phyloP scores from a whole-genome alignment of 1,140 invertebrate species.

The Conus ventricosus region DNA sequence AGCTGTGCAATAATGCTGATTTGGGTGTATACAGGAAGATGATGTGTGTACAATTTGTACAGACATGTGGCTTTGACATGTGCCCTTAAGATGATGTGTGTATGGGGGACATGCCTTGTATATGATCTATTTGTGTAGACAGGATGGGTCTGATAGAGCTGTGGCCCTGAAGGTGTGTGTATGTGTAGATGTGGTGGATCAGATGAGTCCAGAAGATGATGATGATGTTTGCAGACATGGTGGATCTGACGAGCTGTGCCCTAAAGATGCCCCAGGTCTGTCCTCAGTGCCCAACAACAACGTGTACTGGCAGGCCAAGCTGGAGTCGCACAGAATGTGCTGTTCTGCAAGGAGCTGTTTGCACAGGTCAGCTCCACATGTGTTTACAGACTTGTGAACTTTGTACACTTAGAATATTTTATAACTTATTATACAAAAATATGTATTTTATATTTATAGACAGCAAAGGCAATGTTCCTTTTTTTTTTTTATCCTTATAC shows the following conservation, averaged over 20 bases:
- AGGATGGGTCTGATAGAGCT: background rate
- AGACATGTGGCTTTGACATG: too few relatives aligned
- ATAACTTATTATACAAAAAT: too few relatives aligned
- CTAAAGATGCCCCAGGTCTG: constrained; percentile 72
- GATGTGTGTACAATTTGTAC: too few relatives aligned
- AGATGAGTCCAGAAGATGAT: background rate
- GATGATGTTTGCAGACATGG: constrained; percentile 69
- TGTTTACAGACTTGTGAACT: too few relatives aligned
- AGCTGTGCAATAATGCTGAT: too few relatives aligned
- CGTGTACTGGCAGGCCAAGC: constrained; percentile 93
- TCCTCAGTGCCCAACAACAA: constrained; percentile 83
- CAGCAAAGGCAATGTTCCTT: too few relatives aligned
- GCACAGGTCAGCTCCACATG: constrained; percentile 79
- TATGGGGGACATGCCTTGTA: too few relatives aligned
- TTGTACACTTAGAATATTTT: too few relatives aligned
- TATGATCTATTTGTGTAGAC: background rate
- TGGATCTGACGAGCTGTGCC: constrained; percentile 74
- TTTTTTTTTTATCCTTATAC: too few relatives aligned
- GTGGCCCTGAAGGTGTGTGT: background rate
- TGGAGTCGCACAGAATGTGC: constrained; percentile 97
- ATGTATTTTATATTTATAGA: too few relatives aligned
- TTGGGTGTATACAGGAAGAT: too few relatives aligned
- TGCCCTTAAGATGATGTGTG: too few relatives aligned
- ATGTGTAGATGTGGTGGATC: background rate
- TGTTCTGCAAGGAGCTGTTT: constrained; percentile 98